Evolutionary conservation across 1,140 invertebrate genomes (phyloP), one percentile per base, ranked within the genome.

Genomic region (Agrilus planipennis): DNA sequence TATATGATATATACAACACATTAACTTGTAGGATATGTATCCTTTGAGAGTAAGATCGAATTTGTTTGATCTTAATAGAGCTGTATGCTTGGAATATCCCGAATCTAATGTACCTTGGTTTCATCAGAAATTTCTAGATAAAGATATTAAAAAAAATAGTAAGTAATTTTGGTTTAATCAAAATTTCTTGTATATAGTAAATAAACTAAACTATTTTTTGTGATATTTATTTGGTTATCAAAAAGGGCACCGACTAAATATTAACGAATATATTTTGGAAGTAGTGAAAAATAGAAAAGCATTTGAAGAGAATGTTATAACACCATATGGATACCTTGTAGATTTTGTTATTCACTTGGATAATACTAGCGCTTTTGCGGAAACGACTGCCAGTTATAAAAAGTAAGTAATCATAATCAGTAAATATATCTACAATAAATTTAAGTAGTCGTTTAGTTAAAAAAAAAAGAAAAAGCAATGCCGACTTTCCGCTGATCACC

Each of bases 71-170:
- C 48, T 78, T 12, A 78, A 78, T 57, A 60, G 75, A 38, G 66
- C 72, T 4, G 72, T 77, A 7, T 78, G 75, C 44, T 53, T 78
- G 14, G 75, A 76, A 54, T 62, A 73, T 49, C 73, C 75, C 0
- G 68, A 76, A 52, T 56, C 62, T 14, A 68, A 71, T 49, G 62
- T 78, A 19, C 75, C 75, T 2, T 78, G 75, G 75, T 77, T 78
- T 50, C 75, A 78, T 56, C 65, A 73, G 44, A 75, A 75, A 45
- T 76, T 72, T 44, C 62, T 74, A 22, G 60, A 76, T n/a, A n/a
- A n/a, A n/a, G n/a, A n/a, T n/a, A n/a, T n/a, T n/a, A n/a, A n/a
- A n/a, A n/a, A n/a, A n/a, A n/a, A n/a, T n/a, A n/a, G n/a, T n/a
- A n/a, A n/a, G n/a, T n/a, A n/a, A n/a, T n/a, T n/a, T n/a, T n/a